phyloP scores from a whole-genome alignment of 2,888 invertebrate species.

The Athrips mouffetella region DNA sequence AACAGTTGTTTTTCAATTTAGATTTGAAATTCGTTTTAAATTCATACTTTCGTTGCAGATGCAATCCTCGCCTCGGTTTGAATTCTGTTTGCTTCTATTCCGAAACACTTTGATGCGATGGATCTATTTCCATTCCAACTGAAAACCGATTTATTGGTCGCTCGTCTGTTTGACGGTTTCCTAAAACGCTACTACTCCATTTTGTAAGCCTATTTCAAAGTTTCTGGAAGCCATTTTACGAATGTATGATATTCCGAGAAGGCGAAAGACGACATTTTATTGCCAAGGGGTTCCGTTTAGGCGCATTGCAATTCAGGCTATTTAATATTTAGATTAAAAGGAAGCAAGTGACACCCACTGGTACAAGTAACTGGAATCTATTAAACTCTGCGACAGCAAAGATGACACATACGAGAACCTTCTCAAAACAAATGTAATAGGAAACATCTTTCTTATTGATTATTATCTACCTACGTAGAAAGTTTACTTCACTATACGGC shows the following conservation, averaged over 20 bases:
- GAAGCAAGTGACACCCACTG: conserved; percentile 22
- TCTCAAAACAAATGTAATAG: too few species aligned
- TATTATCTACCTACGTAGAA: too few species aligned
- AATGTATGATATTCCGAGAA: not conserved
- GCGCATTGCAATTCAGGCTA: not conserved
- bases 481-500: too few species aligned
- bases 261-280: not conserved
- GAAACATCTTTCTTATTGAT: too few species aligned
- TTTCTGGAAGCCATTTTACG: not conserved
- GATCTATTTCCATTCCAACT: not conserved
- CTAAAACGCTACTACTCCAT: not conserved
- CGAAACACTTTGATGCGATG: too few species aligned
- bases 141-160: not conserved
- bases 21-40: too few species aligned
- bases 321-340: conserved; percentile 21
- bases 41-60: too few species aligned
- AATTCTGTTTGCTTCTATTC: too few species aligned
- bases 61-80: too few species aligned
- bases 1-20: too few species aligned
- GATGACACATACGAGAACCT: not conserved
- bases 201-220: not conserved
- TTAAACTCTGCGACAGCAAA: conserved; percentile 1
- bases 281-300: conserved; percentile 8
- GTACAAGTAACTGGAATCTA: conserved; percentile 18
- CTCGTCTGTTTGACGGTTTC: not conserved